phyloP scores from a whole-genome alignment of 2,888 invertebrate species.

The Chrysina gloriosa region DNA sequence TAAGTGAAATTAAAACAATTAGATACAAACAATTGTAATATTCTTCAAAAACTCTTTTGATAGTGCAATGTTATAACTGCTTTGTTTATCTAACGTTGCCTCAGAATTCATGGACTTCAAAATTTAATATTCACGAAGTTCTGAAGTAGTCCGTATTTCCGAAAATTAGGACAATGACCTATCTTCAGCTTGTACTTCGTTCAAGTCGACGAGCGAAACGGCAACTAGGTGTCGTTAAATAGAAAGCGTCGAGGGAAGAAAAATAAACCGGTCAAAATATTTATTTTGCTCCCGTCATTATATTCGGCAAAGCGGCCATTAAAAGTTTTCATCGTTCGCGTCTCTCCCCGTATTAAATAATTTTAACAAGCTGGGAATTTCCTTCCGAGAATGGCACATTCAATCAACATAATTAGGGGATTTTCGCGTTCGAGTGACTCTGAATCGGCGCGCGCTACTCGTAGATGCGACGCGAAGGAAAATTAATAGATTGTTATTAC shows the following conservation, averaged over 20 bases:
- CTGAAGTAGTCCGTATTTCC: no score
- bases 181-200: no score
- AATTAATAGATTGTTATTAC: slow-evolving; percentile 27
- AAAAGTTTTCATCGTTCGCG: slow-evolving; percentile 56
- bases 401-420: slow-evolving; percentile 46
- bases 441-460: slow-evolving; percentile 1
- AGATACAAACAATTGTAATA: no score
- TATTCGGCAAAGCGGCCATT: slow-evolving; percentile 50
- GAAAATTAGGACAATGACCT: no score
- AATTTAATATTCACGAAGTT: no score
- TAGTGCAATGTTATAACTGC: no score
- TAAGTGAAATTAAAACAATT: no score
- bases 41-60: no score
- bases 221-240: background rate
- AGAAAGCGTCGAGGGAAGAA: slow-evolving; percentile 6
- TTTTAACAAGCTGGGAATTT: slow-evolving; percentile 56
- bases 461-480: background rate
- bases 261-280: slow-evolving; percentile 38
- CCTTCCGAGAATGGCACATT: slow-evolving; percentile 49
- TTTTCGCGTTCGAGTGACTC: slow-evolving; percentile 36
- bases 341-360: slow-evolving; percentile 54
- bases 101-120: no score
- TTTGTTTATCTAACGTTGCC: no score
- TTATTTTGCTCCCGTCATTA: slow-evolving; percentile 31
- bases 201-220: no score